These are phyloP conservation scores for Atlantisia rogersi DNA, from an alignment of 2,113 vertebrate genomes.

Conservation along the genomic window DNA sequence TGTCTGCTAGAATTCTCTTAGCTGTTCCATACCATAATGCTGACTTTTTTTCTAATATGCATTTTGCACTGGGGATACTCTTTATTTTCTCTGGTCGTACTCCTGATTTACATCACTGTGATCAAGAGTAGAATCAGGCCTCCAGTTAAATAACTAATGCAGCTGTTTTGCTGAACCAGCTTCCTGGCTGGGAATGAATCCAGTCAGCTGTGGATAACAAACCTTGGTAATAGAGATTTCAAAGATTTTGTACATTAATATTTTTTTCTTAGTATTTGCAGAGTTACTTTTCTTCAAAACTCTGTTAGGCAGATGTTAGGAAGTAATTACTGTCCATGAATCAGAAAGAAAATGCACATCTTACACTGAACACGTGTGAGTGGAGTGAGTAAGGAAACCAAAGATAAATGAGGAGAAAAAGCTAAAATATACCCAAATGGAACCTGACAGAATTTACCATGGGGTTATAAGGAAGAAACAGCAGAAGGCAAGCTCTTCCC, in stretches of 20 bases:
- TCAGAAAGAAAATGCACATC: conserved; percentile 58
- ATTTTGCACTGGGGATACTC: neutral
- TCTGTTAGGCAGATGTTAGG: conserved; percentile 61
- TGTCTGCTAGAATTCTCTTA: neutral
- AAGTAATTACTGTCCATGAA: conserved; percentile 68
- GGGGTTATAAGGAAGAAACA: neutral
- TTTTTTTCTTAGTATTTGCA: conserved; percentile 51
- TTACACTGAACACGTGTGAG: conserved; percentile 2
- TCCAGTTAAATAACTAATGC: conserved; percentile 23
- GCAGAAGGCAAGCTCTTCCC: neutral
- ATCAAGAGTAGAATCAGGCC: neutral
- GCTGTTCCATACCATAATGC: neutral
- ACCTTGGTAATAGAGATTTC: conserved; percentile 51
- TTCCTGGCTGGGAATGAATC: conserved; percentile 62
- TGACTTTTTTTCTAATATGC: neutral
- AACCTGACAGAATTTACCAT: neutral
- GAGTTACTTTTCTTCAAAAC: conserved; percentile 62
- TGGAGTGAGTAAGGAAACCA: conserved; percentile 23
- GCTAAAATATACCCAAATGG: neutral
- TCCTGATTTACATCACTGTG: neutral
- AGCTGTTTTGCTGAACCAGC: conserved; percentile 70
- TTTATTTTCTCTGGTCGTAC: neutral
- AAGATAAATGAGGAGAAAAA: conserved; percentile 10
- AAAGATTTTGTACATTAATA: conserved; percentile 55
- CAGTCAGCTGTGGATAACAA: conserved; percentile 72